Evolutionary conservation across 1,140 invertebrate species (phyloP), one percentile per base, ranked within the genome.

Genomic region (Tenebrio molitor): DNA sequence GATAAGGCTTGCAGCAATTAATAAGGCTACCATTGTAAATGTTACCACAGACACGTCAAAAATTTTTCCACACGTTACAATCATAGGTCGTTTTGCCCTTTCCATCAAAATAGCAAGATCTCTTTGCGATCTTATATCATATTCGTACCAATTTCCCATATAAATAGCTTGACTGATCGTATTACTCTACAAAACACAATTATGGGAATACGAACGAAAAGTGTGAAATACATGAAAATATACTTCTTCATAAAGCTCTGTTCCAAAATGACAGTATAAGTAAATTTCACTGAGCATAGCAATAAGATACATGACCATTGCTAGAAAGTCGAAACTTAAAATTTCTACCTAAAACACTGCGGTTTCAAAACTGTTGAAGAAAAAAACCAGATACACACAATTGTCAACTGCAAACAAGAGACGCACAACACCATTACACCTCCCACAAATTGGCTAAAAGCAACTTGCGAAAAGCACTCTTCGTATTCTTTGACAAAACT

Each of bases 201-300:
- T 29, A n/a, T 29, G 3, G 8, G 8, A 14, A 25, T 44, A 19
- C 8, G 2, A 41, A 14, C 42, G 29, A 15, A n/a, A 17, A 5
- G 8, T 66, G 2, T 42, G 7, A 15, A 66, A 34, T 17, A n/a
- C n/a, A n/a, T 65, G 2, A 34, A 1, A 41, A 10, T 58, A 69
- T 15, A 74, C 73, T 42, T 74, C 73, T 42, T 71, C 19, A 68
- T 69, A 53, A 7, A 74, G 42, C 16, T 42, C 53, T 50, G 79
- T 79, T 46, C 81, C 81, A 66, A 74, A 78, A 36, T 76, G 74
- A 66, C 80, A 82, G 46, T 80, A 81, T 10, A 80, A 74, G 76
- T 80, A 81, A 67, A 82, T 70, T 78, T 82, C 76, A 1, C 74
- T 39, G 23, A 39, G 33, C 23, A 70, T 62, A 50, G 33, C 71